Evolutionary conservation across 2,113 vertebrate species (phyloP), one percentile per base, ranked within the genome.

Genomic region (Cottus gobio): DNA sequence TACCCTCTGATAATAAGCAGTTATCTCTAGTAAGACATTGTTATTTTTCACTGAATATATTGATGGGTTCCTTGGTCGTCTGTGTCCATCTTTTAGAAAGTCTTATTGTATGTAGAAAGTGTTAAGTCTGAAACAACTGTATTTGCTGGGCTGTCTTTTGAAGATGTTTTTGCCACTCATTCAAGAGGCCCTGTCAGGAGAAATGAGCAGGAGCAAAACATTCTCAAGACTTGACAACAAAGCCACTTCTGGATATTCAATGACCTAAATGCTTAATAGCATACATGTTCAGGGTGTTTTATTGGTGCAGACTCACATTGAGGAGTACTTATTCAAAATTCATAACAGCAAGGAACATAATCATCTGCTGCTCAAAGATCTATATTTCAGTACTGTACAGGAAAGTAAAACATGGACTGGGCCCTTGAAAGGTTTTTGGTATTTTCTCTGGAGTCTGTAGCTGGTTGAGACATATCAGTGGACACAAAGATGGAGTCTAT

Each of bases 381-480:
- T 79, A 42, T 66, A 24, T 52, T 62, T 50, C 1, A 30, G 5
- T 61, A 34, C 61, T 64, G 50, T 54, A 24, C n/a, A 62, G 15
- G 44, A 16, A 16, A 16, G 15, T 78, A 65, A 31, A 67, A 68
- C 48, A 57, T 50, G 16, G 11, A 71, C 5, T 34, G 7, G 57
- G 18, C 65, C 46, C 12, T 65, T 20, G 4, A 80, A 57, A 34
- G 24, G 10, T 62, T 80, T 75, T 11, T 6, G 4, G 44, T 37
- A 22, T 62, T 73, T 16, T 26, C 26, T 44, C 34, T 34, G 34
- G 22, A 77, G 71, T 81, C 63, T 63, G 52, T 67, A 80, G 30
- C 62, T 83, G 71, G 65, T 77, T 62, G 66, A 77, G 61, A 65
- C 60, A 71, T 74, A 79, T 90, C 13, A 2, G 36, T 1, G 39